phyloP scores from a whole-genome alignment of 2,113 vertebrate genomes.

The Eulemur rufifrons region DNA sequence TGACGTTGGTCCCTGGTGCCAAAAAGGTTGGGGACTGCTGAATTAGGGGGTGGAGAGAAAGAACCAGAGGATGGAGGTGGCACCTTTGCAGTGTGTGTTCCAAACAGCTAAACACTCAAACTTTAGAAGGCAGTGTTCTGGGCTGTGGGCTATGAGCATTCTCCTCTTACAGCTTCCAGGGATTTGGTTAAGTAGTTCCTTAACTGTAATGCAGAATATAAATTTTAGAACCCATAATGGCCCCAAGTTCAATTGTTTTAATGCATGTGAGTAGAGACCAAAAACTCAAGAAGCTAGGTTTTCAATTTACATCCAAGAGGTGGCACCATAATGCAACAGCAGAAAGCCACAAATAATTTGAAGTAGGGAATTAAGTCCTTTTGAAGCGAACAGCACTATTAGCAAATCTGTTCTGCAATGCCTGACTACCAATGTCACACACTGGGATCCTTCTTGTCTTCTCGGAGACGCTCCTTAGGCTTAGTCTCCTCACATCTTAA shows the following conservation, averaged over 20 bases:
- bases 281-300: not conserved
- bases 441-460: not conserved
- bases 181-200: not conserved
- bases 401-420: not conserved
- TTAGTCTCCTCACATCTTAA: not conserved
- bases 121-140: not conserved
- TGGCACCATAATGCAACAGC: not conserved
- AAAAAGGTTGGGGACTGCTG: no score
- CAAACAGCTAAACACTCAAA: not conserved
- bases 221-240: not conserved
- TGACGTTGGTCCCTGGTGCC: no score
- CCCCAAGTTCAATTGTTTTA: not conserved
- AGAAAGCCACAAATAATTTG: not conserved
- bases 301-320: constrained; percentile 37
- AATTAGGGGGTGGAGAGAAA: not conserved
- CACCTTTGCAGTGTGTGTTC: not conserved
- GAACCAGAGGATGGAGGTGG: not conserved
- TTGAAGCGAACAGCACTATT: not conserved
- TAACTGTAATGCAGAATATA: not conserved
- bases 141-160: not conserved
- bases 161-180: not conserved
- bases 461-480: not conserved
- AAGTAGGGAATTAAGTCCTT: not conserved
- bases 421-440: not conserved
- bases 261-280: not conserved